Conservation (phyloP, 2,113 vertebrate genomes). For the Galemys pyrenaicus region DNA sequence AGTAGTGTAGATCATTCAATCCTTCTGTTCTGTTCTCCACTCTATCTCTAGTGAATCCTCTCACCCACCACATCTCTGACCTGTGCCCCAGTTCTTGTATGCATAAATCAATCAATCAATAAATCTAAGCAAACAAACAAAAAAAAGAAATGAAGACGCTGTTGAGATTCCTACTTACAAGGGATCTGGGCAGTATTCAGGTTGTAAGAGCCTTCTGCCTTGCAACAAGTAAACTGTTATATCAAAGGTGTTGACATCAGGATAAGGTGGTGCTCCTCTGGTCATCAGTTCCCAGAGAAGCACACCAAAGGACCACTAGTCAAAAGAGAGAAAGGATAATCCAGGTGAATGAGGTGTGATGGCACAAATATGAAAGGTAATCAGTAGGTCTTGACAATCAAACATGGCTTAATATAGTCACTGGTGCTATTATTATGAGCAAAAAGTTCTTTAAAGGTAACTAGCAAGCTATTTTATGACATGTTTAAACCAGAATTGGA, state of each 20-base stretch:
- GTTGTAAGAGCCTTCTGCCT: conserved; percentile 96
- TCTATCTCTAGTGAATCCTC: too few relatives aligned
- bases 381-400: neutral
- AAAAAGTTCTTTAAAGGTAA: neutral
- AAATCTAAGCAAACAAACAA: too few relatives aligned
- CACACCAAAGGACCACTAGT: conserved; percentile 94
- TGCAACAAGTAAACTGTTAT: conserved; percentile 97
- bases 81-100: too few relatives aligned
- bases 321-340: conserved; percentile 57
- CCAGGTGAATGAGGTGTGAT: conserved; percentile 46
- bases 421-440: conserved; percentile 57
- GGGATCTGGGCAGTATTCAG: conserved; percentile 96
- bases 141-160: too few relatives aligned
- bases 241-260: conserved; percentile 98
- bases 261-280: conserved; percentile 96
- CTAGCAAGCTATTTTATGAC: conserved; percentile 63
- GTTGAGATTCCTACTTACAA: conserved; percentile 89
- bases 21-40: too few relatives aligned
- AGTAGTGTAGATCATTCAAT: too few relatives aligned
- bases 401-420: conserved; percentile 49
- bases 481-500: conserved; percentile 64
- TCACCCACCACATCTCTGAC: too few relatives aligned
- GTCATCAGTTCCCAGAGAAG: conserved; percentile 99
- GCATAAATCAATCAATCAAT: too few relatives aligned
- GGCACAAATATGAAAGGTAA: conserved; percentile 1